Evolutionary conservation across 2,888 invertebrate genomes (phyloP).

Genomic region (Microctonus brassicae): DNA sequence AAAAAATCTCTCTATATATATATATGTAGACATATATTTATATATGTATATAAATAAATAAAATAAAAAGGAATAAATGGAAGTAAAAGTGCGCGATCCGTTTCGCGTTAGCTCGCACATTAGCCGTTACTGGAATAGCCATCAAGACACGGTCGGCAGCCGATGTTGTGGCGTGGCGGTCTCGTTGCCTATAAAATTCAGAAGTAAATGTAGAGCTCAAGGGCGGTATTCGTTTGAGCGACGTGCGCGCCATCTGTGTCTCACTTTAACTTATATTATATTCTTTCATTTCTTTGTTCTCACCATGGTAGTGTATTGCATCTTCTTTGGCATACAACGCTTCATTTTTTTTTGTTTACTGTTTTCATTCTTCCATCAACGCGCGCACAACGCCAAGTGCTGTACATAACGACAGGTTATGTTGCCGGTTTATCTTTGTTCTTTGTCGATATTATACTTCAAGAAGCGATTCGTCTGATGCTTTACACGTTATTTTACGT

Average conservation of each 20-base stretch:
- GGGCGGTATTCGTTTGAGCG: conserved; percentile 62
- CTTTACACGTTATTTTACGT: conserved; percentile 57
- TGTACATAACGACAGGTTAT: conserved; percentile 35
- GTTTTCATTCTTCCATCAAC: conserved; percentile 32
- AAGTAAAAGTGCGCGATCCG: conserved; percentile 45
- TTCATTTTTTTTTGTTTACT: conserved; percentile 16
- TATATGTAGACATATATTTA: too few species aligned
- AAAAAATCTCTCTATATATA: too few species aligned
- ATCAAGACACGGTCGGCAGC: conserved; percentile 47
- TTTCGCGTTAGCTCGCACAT: conserved; percentile 58
- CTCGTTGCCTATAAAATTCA: conserved; percentile 61
- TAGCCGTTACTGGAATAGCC: conserved; percentile 62
- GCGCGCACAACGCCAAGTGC: conserved; percentile 29
- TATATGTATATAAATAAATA: too few species aligned
- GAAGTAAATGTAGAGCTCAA: conserved; percentile 63
- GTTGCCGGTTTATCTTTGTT: conserved; percentile 37
- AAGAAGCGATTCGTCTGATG: conserved; percentile 50
- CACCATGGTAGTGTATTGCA: conserved; percentile 14
- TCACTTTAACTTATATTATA: conserved; percentile 14
- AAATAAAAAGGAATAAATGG: background rate
- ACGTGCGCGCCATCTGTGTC: conserved; percentile 28
- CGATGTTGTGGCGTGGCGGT: conserved; percentile 33
- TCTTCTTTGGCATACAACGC: background rate
- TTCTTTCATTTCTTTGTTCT: conserved; percentile 23
- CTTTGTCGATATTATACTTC: conserved; percentile 38